Percentiles rank a stretch among this genome's conserved stretches.
These are phyloP conservation scores for Drosophila austrosaltans DNA, from an alignment of 2,888 invertebrate genomes.

Conservation along the genomic window DNA sequence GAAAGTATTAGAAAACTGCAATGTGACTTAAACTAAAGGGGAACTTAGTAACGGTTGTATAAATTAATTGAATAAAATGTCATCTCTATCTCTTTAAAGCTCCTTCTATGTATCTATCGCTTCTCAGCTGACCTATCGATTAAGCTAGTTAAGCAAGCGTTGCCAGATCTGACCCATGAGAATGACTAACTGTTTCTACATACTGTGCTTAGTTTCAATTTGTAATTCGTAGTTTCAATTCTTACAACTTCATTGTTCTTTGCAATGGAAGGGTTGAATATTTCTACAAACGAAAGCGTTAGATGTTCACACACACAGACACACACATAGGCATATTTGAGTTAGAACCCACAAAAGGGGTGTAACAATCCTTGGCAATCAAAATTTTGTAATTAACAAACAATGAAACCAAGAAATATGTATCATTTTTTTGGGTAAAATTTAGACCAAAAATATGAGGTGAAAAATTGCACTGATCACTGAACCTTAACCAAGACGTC, in stretches of 20 bases:
- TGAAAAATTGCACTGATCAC: conserved; percentile 2
- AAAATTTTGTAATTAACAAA: conserved; percentile 65
- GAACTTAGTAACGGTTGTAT: too few relatives aligned
- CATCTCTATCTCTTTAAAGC: too few relatives aligned
- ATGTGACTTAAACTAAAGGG: too few relatives aligned
- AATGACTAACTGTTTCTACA: neutral
- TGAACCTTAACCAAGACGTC: conserved; percentile 66
- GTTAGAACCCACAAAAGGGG: conserved; percentile 25
- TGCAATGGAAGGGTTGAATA: neutral
- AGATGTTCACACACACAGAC: neutral
- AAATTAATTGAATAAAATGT: too few relatives aligned
- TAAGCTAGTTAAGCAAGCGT: too few relatives aligned
- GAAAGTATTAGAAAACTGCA: too few relatives aligned
- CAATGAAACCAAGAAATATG: conserved; percentile 55
- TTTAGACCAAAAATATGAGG: conserved; percentile 37
- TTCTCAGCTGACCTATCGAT: too few relatives aligned
- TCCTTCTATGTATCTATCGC: too few relatives aligned
- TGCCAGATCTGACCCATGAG: too few relatives aligned
- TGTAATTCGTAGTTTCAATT: neutral
- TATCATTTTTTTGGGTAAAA: conserved; percentile 39
- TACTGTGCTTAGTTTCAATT: neutral
- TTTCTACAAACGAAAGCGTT: neutral
- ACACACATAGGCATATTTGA: conserved; percentile 13
- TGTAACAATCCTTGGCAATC: conserved; percentile 31
- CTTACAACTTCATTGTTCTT: neutral